Percentiles rank a stretch among this genome's conserved stretches.
Conservation (phyloP, 2,888 invertebrate genomes). For the Drosophila siamana region DNA sequence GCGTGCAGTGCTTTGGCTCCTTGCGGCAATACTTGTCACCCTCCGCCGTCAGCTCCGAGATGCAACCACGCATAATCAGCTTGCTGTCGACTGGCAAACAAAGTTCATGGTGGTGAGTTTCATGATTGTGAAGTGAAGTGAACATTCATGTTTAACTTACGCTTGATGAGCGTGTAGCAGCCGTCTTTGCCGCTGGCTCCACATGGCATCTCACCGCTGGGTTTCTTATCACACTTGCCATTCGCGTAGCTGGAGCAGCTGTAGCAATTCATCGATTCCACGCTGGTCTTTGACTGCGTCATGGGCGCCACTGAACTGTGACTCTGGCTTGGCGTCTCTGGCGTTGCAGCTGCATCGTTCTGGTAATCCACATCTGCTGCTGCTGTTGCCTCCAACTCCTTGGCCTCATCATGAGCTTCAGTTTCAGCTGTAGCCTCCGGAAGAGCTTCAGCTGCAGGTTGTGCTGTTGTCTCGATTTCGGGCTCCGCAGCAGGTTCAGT, state of each 20-base stretch:
- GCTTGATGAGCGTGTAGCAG: slow-evolving; percentile 68
- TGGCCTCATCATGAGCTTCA: not conserved
- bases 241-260: slow-evolving; percentile 39
- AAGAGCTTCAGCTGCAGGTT: not conserved
- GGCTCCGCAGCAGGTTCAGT: not conserved
- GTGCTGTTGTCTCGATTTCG: not conserved
- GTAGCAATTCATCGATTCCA: slow-evolving; percentile 24
- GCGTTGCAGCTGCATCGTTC: slow-evolving; percentile 30
- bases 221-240: slow-evolving; percentile 30
- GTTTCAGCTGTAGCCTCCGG: not conserved
- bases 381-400: not conserved
- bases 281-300: not conserved
- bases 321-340: not conserved
- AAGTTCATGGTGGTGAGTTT: not conserved
- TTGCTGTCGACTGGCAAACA: slow-evolving; percentile 57
- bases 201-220: slow-evolving; percentile 16
- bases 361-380: slow-evolving; percentile 37
- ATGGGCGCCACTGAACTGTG: not conserved
- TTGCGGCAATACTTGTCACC: slow-evolving; percentile 59
- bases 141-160: slow-evolving; percentile 43
- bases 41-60: slow-evolving; percentile 59
- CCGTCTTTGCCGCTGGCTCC: slow-evolving; percentile 43
- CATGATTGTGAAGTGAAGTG: not conserved
- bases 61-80: slow-evolving; percentile 75
- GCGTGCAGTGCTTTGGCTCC: slow-evolving; percentile 57